phyloP scores from a whole-genome alignment of 2,797 vertebrate genomes.

The Chloroceryle amazona region DNA sequence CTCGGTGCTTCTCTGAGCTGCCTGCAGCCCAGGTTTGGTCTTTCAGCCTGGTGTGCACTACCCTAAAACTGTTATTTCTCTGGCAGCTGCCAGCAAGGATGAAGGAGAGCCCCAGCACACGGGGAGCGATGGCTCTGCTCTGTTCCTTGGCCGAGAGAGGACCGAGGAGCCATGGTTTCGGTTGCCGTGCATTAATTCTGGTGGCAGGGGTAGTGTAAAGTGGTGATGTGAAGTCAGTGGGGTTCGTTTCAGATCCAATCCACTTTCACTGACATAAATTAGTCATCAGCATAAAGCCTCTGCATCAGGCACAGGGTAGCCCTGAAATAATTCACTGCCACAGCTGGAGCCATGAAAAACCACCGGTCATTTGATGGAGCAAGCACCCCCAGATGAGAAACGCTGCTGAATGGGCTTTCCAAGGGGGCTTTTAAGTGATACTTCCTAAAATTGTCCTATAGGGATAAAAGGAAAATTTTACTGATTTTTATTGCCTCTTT shows the following conservation, averaged over 20 bases:
- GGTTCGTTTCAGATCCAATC: not conserved
- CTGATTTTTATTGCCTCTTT: not conserved
- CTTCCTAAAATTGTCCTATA: not conserved
- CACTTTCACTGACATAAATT: slow-evolving; percentile 3
- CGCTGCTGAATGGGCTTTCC: not conserved
- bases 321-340: not conserved
- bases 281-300: not conserved
- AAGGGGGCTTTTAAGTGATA: not conserved
- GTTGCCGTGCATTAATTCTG: not conserved
- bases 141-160: not conserved
- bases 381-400: not conserved
- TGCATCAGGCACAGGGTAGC: not conserved
- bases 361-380: fast-evolving
- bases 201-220: not conserved
- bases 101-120: fast-evolving
- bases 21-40: not conserved
- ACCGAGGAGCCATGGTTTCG: fast-evolving
- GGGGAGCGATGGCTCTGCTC: fast-evolving
- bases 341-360: not conserved
- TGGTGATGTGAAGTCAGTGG: slow-evolving; percentile 6
- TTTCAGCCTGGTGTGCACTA: not conserved
- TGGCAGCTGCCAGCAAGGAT: not conserved
- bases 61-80: not conserved
- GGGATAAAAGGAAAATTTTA: not conserved
- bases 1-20: not conserved